phyloP scores from a whole-genome alignment of 2,888 invertebrate genomes.

The Cryptocheilus praepositus region DNA sequence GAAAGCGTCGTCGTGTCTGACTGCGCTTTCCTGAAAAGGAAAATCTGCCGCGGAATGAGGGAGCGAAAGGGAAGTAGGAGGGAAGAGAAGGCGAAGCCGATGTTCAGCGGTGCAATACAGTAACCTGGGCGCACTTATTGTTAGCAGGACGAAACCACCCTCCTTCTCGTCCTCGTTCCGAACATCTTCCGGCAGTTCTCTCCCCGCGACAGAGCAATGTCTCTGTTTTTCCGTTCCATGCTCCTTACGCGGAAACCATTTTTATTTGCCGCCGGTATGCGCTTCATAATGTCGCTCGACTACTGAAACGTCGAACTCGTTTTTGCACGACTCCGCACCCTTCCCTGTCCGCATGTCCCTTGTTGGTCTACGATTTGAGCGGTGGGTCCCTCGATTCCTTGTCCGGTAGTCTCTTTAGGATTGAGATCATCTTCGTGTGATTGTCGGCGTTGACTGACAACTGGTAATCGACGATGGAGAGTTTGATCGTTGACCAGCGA shows the following conservation, averaged over 20 bases:
- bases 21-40: too few relatives aligned
- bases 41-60: neutral
- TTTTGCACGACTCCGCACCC: conserved; percentile 33
- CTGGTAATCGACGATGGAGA: conserved; percentile 68
- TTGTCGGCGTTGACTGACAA: conserved; percentile 62
- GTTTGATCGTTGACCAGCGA: conserved; percentile 45
- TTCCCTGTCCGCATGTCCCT: conserved; percentile 11
- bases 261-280: conserved; percentile 55
- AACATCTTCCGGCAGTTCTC: conserved; percentile 35
- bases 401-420: conserved; percentile 45
- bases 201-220: conserved; percentile 36
- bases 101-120: neutral
- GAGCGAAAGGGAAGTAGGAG: neutral
- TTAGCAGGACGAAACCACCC: neutral
- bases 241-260: conserved; percentile 48
- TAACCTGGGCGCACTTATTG: conserved; percentile 33
- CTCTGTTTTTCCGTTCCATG: conserved; percentile 43
- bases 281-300: conserved; percentile 60
- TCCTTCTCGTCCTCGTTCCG: conserved; percentile 5
- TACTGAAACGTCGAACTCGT: conserved; percentile 57
- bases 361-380: conserved; percentile 16
- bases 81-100: neutral
- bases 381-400: conserved; percentile 52
- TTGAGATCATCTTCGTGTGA: conserved; percentile 61
- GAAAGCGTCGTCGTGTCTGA: too few relatives aligned